Base-by-base conservation (phyloP, 2,113 vertebrate genomes). In the Campylomormyrus numenius region DNA sequence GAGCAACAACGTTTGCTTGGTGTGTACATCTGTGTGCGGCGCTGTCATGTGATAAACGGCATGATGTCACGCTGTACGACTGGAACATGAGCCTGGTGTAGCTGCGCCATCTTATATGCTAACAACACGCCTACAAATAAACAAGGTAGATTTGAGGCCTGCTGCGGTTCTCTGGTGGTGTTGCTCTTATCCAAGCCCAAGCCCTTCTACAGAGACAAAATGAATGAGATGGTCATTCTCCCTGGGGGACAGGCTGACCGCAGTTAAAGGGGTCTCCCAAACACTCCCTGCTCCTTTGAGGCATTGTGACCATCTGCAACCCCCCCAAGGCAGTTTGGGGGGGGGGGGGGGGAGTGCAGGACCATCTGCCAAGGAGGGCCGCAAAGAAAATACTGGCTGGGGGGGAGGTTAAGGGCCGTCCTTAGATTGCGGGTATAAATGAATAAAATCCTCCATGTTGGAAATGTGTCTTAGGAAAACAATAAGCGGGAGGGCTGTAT, bases 351-450 rank as follows among this genome's bases (percentile, higher is more conserved):
- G 15, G 70, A 13, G 31, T 21, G n/a, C 85, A 56, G 85, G 85
- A 85, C 85, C 85, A 87, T 87, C 85, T 87, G 85, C 50, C 85
- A 53, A 80, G 31, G 74, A 80, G 74, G 74, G 35, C 74, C 0
- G 74, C 35, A 80, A 80, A 80, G 5, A 80, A 80, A 80, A 80
- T 80, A 35, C 74, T 42, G 74, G 48, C 50, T 53, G 15, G 50
- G n/a, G 50, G n/a, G 39, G 21, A 2, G 24, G 9, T 87, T 48
- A 7, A 53, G 49, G 50, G 50, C 49, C 35, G 27, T 87, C 27
- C 27, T 52, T 50, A 35, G 5, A 56, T 31, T 88, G 11, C 3
- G 5, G 2, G 24, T 17, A 49, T 56, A 42, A 39, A 56, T 49
- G 74, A 39, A 70, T 70, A 70, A 31, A 70, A 39, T 42, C 74